Base-by-base conservation (phyloP, 2,113 vertebrate genomes). In the Tetraodon nigroviridis region DNA sequence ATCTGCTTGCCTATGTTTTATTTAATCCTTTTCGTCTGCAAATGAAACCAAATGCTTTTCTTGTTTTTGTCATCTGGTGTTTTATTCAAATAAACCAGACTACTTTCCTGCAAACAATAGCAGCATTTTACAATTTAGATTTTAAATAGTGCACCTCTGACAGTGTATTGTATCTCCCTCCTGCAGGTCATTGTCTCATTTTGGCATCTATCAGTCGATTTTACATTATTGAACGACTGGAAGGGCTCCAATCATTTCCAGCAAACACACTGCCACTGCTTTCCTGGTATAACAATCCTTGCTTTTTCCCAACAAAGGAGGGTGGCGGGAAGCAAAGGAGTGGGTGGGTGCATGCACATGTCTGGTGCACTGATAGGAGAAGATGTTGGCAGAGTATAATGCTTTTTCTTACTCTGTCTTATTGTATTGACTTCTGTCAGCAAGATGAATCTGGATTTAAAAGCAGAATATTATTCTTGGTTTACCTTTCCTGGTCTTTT, bases 181-280 rank as follows among this genome's bases (percentile, higher is more conserved):
- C 53, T 47, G 58, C 50, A 70, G 61, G 61, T 77, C 37, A 16
- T 64, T 55, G 58, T 69, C 62, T 75, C 45, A 45, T 64, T 78
- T 81, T 76, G 67, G 64, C 70, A 68, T 80, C 76, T 58, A 55
- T 81, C 69, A 47, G 64, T 77, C 65, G 52, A 56, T 59, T 71
- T 71, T 51, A 52, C 29, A 7, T 71, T 87, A 86, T 86, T 84
- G 82, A 88, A 73, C 74, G 55, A 69, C 85, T 90, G 87, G 88
- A 89, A 76, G 75, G 70, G 70, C 50, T 88, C 88, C 87, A 89
- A 71, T 82, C 62, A 75, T 82, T 89, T 89, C 86, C 88, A 86
- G 88, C 82, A 89, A 90, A 76, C 50, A 69, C 24, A 10, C 50
- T 69, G 81, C 68, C 42, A 55, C 72, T 62, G 69, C 59, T 65